These are phyloP conservation scores for Sarcophaga variegata DNA, from an alignment of 2,888 invertebrate species.

Conservation along the genomic window DNA sequence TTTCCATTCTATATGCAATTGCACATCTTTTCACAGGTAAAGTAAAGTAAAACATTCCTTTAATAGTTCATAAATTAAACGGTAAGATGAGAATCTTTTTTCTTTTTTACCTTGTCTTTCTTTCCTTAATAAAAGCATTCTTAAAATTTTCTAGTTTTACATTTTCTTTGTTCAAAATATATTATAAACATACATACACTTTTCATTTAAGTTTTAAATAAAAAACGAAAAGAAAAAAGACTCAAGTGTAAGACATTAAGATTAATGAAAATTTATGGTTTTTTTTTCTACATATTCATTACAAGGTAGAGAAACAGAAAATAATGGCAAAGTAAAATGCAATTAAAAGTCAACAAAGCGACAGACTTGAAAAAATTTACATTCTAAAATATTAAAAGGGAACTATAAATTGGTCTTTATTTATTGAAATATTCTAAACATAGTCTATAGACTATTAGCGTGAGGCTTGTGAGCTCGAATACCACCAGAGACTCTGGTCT, in stretches of 20 bases:
- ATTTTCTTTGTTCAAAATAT: too few species aligned
- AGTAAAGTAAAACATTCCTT: neutral
- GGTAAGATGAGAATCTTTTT: neutral
- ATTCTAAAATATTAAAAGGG: neutral
- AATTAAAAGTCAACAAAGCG: neutral
- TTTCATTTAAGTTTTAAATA: neutral
- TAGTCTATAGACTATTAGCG: too few species aligned
- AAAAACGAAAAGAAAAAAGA: neutral
- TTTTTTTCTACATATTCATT: neutral
- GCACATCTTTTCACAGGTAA: too few species aligned
- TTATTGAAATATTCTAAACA: too few species aligned
- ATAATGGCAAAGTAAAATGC: neutral
- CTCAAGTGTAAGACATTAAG: slow-evolving; percentile 16
- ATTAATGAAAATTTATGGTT: slow-evolving; percentile 34
- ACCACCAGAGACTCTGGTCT: too few species aligned
- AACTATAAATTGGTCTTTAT: neutral
- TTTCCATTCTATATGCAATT: neutral
- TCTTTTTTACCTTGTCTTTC: neutral
- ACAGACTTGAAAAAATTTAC: neutral
- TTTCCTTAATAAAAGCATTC: slow-evolving; percentile 12
- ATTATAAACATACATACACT: too few species aligned
- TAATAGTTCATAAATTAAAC: slow-evolving; percentile 41
- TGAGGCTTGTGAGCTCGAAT: too few species aligned
- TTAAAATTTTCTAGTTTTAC: neutral
- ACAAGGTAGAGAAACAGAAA: neutral